phyloP scores from a whole-genome alignment of 2,797 vertebrate genomes.

The Sitta carolinensis region DNA sequence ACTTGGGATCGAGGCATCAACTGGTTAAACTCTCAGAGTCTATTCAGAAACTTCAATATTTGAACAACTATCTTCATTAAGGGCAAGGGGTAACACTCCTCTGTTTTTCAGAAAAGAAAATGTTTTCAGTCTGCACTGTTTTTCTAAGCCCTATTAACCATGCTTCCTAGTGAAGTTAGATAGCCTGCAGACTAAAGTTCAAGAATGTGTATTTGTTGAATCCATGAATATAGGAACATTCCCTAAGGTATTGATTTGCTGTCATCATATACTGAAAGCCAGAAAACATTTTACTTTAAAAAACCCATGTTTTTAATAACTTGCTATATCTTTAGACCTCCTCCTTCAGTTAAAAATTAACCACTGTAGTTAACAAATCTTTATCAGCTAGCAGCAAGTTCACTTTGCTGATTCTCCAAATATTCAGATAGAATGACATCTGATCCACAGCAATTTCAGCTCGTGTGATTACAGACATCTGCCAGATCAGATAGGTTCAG shows the following conservation, averaged over 20 bases:
- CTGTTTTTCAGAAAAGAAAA: constrained; percentile 46
- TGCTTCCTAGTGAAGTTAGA: constrained; percentile 9
- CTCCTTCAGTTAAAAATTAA: constrained; percentile 38
- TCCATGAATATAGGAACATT: constrained; percentile 2
- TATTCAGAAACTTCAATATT: constrained; percentile 59
- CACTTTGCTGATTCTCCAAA: constrained; percentile 59
- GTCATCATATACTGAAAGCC: not conserved
- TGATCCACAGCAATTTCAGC: constrained; percentile 35
- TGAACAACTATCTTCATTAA: constrained; percentile 49
- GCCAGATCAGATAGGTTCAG: constrained; percentile 29
- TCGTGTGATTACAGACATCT: constrained; percentile 26
- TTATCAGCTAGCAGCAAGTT: constrained; percentile 21
- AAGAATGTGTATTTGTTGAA: constrained; percentile 11
- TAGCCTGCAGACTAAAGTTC: constrained; percentile 34
- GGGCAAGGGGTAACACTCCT: constrained; percentile 18
- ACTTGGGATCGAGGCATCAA: not conserved
- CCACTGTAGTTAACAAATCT: constrained; percentile 20
- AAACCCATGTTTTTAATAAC: not conserved
- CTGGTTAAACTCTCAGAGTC: constrained; percentile 9
- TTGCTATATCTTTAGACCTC: not conserved
- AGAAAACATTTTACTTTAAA: constrained; percentile 19
- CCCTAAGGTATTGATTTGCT: constrained; percentile 7
- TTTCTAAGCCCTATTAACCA: constrained; percentile 2
- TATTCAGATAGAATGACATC: constrained; percentile 37
- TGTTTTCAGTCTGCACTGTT: constrained; percentile 30